A percentile compares a stretch with the other conserved stretches of the same genome.
These are phyloP conservation scores for Drosophila insularis DNA, from an alignment of 1,140 invertebrate genomes.

Conservation along the genomic window DNA sequence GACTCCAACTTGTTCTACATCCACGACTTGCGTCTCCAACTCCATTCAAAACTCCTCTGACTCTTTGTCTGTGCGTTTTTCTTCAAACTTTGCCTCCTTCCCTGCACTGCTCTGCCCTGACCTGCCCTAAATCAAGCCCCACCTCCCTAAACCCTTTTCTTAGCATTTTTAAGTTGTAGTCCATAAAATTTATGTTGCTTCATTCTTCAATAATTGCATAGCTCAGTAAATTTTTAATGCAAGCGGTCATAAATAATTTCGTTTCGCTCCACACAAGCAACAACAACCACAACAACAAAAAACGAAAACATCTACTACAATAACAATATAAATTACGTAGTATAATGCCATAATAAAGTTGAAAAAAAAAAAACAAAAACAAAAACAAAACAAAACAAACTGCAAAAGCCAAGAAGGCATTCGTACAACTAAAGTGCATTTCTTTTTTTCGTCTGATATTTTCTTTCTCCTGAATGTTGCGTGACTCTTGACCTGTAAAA, in stretches of 20 bases:
- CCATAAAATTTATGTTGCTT: constrained; percentile 79
- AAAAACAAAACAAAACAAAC: constrained; percentile 12
- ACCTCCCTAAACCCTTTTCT: background rate
- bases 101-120: too few species aligned
- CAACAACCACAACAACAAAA: background rate
- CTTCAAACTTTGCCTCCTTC: constrained; percentile 1
- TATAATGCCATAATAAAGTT: constrained; percentile 14
- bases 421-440: constrained; percentile 72
- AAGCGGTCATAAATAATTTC: constrained; percentile 81
- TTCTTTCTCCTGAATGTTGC: constrained; percentile 57
- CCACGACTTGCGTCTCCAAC: constrained; percentile 1
- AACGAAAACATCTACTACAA: background rate
- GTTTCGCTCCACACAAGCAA: constrained; percentile 31
- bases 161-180: constrained; percentile 45
- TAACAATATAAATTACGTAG: constrained; percentile 69
- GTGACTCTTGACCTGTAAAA: constrained; percentile 43
- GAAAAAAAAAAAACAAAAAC: background rate
- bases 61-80: constrained; percentile 48
- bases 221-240: constrained; percentile 81
- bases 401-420: constrained; percentile 57
- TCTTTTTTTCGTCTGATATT: constrained; percentile 63
- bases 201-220: constrained; percentile 81
- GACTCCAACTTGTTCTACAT: background rate
- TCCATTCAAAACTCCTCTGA: background rate
- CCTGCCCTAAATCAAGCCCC: background rate